phyloP scores from a whole-genome alignment of 2,888 invertebrate genomes.

The Phaonia tiefii region DNA sequence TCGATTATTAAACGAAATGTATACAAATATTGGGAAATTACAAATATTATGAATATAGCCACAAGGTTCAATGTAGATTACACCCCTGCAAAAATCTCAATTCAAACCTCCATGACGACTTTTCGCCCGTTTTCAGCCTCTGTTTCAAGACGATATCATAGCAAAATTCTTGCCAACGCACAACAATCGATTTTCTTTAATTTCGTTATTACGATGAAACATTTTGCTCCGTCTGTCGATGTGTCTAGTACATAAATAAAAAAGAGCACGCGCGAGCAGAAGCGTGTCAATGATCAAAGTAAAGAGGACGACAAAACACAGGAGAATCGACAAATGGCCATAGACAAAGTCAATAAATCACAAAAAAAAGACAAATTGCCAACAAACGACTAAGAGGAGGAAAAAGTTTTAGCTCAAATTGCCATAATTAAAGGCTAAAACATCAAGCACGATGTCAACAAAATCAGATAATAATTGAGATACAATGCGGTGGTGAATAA shows the following conservation, averaged over 20 bases:
- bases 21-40: too few relatives aligned
- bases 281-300: constrained; percentile 28
- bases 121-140: too few relatives aligned
- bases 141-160: too few relatives aligned
- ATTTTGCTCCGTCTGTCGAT: constrained; percentile 53
- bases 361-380: constrained; percentile 30
- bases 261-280: constrained; percentile 15
- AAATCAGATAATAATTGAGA: constrained; percentile 20
- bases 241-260: constrained; percentile 37
- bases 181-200: not conserved
- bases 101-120: too few relatives aligned
- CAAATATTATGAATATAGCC: too few relatives aligned
- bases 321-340: not conserved
- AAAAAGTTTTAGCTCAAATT: not conserved
- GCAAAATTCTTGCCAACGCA: not conserved
- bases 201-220: too few relatives aligned
- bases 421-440: too few relatives aligned
- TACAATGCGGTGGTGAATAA: too few relatives aligned
- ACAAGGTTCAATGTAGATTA: too few relatives aligned
- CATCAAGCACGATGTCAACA: not conserved
- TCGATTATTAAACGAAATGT: too few relatives aligned
- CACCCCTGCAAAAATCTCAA: too few relatives aligned
- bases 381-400: constrained; percentile 8
- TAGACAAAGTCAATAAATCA: constrained; percentile 18
- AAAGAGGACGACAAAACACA: not conserved